These are phyloP conservation scores for Enteromius viviparus DNA, from an alignment of 2,797 vertebrate species.

Conservation along the genomic window DNA sequence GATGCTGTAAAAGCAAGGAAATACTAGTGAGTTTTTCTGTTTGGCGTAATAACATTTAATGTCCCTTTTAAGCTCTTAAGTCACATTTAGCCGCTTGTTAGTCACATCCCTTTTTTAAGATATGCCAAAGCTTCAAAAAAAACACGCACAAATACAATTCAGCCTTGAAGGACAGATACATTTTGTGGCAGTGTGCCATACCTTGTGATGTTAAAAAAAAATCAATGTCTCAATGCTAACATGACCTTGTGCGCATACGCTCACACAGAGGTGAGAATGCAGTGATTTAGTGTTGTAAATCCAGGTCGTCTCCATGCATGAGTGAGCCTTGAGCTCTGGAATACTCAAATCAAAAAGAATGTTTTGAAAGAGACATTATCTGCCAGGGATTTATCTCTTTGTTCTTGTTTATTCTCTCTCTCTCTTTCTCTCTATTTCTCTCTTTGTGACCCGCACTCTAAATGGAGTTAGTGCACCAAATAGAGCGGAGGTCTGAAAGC, in stretches of 20 bases:
- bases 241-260: constrained; percentile 28
- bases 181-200: background rate
- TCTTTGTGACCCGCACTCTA: constrained; percentile 6
- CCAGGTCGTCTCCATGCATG: constrained; percentile 45
- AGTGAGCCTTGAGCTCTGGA: constrained; percentile 38
- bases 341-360: constrained; percentile 50
- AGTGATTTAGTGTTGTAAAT: constrained; percentile 36
- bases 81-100: background rate
- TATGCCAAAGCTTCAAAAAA: background rate
- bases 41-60: background rate
- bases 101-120: background rate
- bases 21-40: background rate
- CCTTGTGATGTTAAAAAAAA: background rate
- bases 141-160: background rate
- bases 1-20: background rate
- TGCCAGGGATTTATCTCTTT: constrained; percentile 47
- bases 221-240: constrained; percentile 14
- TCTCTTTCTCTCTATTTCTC: background rate
- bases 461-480: constrained; percentile 33
- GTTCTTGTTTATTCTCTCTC: constrained; percentile 44
- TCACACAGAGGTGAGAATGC: constrained; percentile 10
- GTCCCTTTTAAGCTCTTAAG: background rate
- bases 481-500: constrained; percentile 25
- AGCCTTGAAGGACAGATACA: background rate
- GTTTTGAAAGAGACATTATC: constrained; percentile 53